Evolutionary conservation across 1,140 invertebrate species (phyloP), one percentile per base, ranked within the genome.

Genomic region (Hetaerina americana): DNA sequence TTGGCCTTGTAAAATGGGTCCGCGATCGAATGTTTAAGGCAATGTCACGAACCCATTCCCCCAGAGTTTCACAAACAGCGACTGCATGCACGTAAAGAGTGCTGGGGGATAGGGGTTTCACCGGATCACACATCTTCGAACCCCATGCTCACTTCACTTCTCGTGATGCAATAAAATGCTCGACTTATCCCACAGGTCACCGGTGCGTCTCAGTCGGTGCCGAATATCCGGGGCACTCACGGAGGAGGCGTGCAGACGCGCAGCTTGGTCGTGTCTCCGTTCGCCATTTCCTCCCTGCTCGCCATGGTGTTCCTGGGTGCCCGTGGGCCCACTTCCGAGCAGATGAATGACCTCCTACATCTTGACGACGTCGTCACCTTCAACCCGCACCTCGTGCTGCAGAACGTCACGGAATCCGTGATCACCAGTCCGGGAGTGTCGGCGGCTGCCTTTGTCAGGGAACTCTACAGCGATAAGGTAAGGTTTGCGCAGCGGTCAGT

Each of bases 281-380:
- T 94, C 75, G 92, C 91, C 0, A 86, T 92, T 71, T 92, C 89
- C 0, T 93, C 91, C 2, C 86, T 93, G 77, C 78, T 95, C 2
- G 91, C 92, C 1, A 94, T 95, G 92, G 87, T 94, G 29, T 94
- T 94, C 78, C 84, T 95, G 49, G 93, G 93, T 1, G 92, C 93
- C 3, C 84, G 90, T 73, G 92, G 93, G 31, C 85, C 89, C n/a
- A 95, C 93, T 0, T 93, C 92, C 0, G 90, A 90, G 0, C 91
- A 94, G 84, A 93, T 95, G 89, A 94, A 94, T 77, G 90, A 93
- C 74, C 85, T 94, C 15, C 82, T 95, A 0, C 88, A 89, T 75
- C 80, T 95, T 6, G 92, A 94, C 77, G 92, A 94, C 73, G 92
- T 93, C 84, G 88, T 92, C 0, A 92, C 90, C 0, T 94, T 94